phyloP scores from a whole-genome alignment of 2,797 vertebrate species.

The Acipenser ruthenus region DNA sequence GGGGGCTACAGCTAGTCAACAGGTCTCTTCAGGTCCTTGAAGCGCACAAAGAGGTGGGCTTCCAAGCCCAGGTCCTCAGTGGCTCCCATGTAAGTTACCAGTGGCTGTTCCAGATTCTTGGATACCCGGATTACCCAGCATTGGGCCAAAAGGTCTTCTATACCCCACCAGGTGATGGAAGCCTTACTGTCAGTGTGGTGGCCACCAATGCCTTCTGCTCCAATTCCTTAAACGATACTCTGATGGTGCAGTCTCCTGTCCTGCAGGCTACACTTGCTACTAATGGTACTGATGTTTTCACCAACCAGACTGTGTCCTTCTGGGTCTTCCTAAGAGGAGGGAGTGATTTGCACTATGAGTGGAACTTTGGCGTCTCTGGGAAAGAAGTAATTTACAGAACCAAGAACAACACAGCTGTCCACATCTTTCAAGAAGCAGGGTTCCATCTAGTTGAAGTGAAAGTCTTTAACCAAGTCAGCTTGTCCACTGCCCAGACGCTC shows the following conservation, averaged over 20 bases:
- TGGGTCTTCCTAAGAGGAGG: slow-evolving; percentile 33
- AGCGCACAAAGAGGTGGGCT: slow-evolving; percentile 35
- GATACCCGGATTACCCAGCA: slow-evolving; percentile 23
- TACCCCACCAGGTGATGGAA: slow-evolving; percentile 40
- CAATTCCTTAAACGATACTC: slow-evolving; percentile 30
- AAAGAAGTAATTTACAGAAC: slow-evolving; percentile 17
- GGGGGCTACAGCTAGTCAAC: slow-evolving; percentile 45
- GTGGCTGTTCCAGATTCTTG: slow-evolving; percentile 55
- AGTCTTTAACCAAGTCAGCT: slow-evolving; percentile 56
- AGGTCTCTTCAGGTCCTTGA: slow-evolving; percentile 44
- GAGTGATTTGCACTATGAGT: slow-evolving; percentile 47
- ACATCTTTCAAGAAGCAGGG: slow-evolving; percentile 44
- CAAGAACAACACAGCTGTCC: slow-evolving; percentile 27
- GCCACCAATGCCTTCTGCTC: slow-evolving; percentile 52
- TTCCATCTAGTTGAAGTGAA: slow-evolving; percentile 40
- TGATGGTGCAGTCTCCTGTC: slow-evolving; percentile 48
- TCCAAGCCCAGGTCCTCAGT: slow-evolving; percentile 40
- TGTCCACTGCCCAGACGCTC: slow-evolving; percentile 27
- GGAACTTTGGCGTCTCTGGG: slow-evolving; percentile 57
- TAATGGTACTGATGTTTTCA: slow-evolving; percentile 39
- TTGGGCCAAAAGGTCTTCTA: slow-evolving; percentile 50
- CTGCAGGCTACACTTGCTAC: slow-evolving; percentile 33
- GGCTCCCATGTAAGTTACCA: slow-evolving; percentile 39
- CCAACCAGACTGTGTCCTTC: slow-evolving; percentile 42
- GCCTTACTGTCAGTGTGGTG: slow-evolving; percentile 44